phyloP scores from a whole-genome alignment of 2,888 invertebrate genomes.

The Cheilosia pagana region DNA sequence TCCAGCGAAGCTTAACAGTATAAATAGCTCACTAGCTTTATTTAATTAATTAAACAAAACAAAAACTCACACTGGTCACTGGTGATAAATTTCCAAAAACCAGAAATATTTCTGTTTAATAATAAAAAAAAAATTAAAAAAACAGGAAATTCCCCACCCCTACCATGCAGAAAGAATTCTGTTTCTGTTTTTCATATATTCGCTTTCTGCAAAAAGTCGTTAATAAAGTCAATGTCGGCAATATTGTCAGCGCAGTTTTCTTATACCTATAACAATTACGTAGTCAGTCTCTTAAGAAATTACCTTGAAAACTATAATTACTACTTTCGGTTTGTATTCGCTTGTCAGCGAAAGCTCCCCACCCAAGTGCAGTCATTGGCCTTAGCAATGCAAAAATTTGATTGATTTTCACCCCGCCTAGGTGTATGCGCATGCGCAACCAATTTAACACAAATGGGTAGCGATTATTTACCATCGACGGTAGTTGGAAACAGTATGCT shows the following conservation, averaged over 20 bases:
- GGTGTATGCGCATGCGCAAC: too few relatives aligned
- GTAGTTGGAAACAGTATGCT: background rate
- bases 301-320: constrained; percentile 1
- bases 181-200: background rate
- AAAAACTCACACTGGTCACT: background rate
- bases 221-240: too few relatives aligned
- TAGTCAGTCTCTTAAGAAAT: too few relatives aligned
- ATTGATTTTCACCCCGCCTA: constrained; percentile 4
- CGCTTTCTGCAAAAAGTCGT: too few relatives aligned
- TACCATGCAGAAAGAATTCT: background rate
- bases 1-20: background rate
- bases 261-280: background rate
- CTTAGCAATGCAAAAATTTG: constrained; percentile 7
- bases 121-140: background rate
- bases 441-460: background rate
- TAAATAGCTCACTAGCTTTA: background rate
- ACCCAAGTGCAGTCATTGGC: constrained; percentile 21
- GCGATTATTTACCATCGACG: background rate
- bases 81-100: constrained; percentile 19
- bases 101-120: background rate
- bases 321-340: background rate
- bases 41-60: constrained; percentile 1
- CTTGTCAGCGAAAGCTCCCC: background rate
- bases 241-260: background rate
- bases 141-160: background rate